Base-by-base conservation (phyloP, 2,797 vertebrate genomes). In the Poeciliopsis presidionis region DNA sequence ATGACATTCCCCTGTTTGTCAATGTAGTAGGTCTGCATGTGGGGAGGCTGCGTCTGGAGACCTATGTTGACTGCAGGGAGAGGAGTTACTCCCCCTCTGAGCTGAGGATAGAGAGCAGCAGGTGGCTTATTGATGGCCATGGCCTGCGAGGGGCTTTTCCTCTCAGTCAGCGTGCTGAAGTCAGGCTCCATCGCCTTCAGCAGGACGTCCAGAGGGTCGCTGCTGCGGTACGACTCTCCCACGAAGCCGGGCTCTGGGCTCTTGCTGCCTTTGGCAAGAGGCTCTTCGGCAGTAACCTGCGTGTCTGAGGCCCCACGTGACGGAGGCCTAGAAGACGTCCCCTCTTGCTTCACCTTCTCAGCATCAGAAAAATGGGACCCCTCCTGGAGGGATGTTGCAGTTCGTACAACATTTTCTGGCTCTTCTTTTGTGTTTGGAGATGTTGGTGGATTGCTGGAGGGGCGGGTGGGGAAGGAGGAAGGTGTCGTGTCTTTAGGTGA, bases 141-240 rank as follows among this genome's bases (percentile, higher is more conserved):
- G 74, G 95, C 90, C 75, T 94, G 94, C 81, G 94, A 91, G 14
- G 95, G 94, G 90, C 92, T 94, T 85, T 96, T 97, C 82, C 88
- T 94, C 87, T 98, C 97, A 30, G 97, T 95, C 93, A 99, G 94
- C 6, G 96, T 97, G 86, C 96, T 99, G 86, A 99, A 96, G 90
- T 99, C 98, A 33, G 97, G 97, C 95, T 99, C 98, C 98, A 99
- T 99, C 79, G 98, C 98, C 94, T 97, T 98, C 74, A 99, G 91
- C 87, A 99, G 95, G 90, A 99, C 98, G 92, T 99, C 98, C 2
- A 99, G 98, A 0, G 97, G 95, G 84, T 97, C 97, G 73, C 95
- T 96, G 0, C 95, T 91, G 61, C 96, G 96, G 18, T 94, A 95
- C 61, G 96, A 92, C 13, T 94, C 89, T 78, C 92, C 90, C 84